phyloP scores from a whole-genome alignment of 2,113 vertebrate genomes.

The Podocnemis expansa region DNA sequence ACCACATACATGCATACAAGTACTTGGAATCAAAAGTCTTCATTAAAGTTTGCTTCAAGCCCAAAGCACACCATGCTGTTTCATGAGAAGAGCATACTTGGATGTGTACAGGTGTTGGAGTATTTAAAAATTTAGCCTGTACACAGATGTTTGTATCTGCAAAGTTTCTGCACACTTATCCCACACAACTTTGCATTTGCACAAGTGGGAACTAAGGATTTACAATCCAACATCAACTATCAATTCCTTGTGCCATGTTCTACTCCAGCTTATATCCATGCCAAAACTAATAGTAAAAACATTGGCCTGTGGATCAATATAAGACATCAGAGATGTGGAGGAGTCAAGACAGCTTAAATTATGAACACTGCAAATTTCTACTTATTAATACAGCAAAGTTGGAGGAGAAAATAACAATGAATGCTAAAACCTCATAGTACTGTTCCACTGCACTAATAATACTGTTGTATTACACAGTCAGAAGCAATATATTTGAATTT shows the following conservation, averaged over 20 bases:
- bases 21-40: neutral
- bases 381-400: neutral
- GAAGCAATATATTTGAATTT: neutral
- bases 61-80: neutral
- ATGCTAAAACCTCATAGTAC: neutral
- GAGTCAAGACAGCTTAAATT: neutral
- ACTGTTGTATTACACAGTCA: neutral
- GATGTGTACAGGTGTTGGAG: neutral
- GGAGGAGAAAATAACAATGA: neutral
- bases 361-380: neutral
- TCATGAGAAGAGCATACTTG: neutral
- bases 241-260: neutral
- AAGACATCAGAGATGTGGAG: neutral
- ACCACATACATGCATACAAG: neutral
- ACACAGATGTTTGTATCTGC: neutral
- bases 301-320: neutral
- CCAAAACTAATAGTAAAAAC: neutral
- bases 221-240: neutral
- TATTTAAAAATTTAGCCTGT: neutral
- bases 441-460: neutral
- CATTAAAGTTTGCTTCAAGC: neutral
- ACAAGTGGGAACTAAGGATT: neutral
- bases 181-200: neutral
- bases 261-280: neutral
- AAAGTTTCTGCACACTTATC: neutral